phyloP scores from a whole-genome alignment of 2,888 invertebrate species.

The Oxyscelio sp. region DNA sequence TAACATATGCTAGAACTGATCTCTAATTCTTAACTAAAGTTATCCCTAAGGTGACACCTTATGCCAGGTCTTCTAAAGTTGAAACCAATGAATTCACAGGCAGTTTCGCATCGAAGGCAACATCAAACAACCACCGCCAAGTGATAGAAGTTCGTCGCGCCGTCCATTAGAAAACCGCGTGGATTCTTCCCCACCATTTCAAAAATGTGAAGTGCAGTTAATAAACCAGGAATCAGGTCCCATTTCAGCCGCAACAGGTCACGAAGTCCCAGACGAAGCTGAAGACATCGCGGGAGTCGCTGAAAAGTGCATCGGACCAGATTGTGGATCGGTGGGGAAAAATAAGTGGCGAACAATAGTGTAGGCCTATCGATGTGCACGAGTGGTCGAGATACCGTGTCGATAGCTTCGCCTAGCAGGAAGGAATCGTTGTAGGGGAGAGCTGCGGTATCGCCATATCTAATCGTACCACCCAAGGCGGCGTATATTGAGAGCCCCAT shows the following conservation, averaged over 20 bases:
- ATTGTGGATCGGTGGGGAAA: conserved; percentile 35
- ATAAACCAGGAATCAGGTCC: conserved; percentile 1
- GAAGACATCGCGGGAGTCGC: conserved; percentile 30
- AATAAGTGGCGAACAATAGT: conserved; percentile 73
- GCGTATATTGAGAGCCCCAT: conserved; percentile 88
- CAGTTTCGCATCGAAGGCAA: background rate
- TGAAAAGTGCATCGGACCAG: conserved; percentile 40
- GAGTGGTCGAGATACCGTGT: conserved; percentile 81
- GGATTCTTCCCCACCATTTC: conserved; percentile 6
- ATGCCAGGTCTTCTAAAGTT: too few relatives aligned
- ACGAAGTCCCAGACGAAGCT: background rate
- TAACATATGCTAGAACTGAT: too few relatives aligned
- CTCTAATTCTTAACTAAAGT: too few relatives aligned
- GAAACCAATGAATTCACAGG: conserved; percentile 15
- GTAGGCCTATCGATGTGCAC: conserved; percentile 78
- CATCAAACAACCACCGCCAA: conserved; percentile 4
- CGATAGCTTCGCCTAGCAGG: conserved; percentile 86
- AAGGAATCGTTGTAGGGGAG: conserved; percentile 86
- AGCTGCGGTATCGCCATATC: conserved; percentile 82
- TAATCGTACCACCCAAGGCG: conserved; percentile 88
- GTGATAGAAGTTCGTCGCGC: background rate
- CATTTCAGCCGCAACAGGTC: conserved; percentile 54
- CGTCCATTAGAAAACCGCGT: conserved; percentile 12
- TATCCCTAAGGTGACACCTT: too few relatives aligned
- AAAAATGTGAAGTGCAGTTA: conserved; percentile 29